phyloP scores from a whole-genome alignment of 2,797 vertebrate genomes.

The Paguma larvata region DNA sequence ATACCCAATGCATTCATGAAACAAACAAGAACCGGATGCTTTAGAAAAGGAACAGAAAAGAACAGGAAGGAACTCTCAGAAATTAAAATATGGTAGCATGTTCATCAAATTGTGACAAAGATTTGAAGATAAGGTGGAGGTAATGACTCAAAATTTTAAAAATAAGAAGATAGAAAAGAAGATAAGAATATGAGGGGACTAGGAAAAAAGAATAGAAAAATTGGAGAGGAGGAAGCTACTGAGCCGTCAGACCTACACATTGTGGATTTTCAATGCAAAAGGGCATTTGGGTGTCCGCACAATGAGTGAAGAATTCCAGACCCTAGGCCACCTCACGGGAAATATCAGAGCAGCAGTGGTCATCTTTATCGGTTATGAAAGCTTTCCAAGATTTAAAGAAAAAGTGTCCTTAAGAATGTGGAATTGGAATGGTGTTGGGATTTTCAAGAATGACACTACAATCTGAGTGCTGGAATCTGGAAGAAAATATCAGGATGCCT shows the following conservation, averaged over 20 bases:
- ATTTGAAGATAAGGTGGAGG: not conserved
- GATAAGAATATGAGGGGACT: not conserved
- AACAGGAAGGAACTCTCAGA: not conserved
- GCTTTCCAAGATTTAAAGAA: not conserved
- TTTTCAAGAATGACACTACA: not conserved
- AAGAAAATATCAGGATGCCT: not conserved
- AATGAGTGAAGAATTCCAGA: not conserved
- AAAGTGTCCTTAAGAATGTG: not conserved
- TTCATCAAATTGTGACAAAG: not conserved
- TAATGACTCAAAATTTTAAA: not conserved
- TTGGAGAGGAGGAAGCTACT: not conserved
- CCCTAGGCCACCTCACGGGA: not conserved
- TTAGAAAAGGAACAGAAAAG: constrained; percentile 6
- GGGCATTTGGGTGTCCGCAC: not conserved
- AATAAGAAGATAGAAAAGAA: not conserved
- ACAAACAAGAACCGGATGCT: not conserved
- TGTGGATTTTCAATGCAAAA: not conserved
- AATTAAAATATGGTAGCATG: not conserved
- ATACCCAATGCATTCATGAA: not conserved
- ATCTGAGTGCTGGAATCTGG: not conserved
- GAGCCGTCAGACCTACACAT: not conserved
- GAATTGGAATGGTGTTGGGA: not conserved
- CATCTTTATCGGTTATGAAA: not conserved
- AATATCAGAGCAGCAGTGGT: not conserved
- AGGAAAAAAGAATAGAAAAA: not conserved